Conservation (phyloP, 2,113 vertebrate genomes). For the Upupa epops region DNA sequence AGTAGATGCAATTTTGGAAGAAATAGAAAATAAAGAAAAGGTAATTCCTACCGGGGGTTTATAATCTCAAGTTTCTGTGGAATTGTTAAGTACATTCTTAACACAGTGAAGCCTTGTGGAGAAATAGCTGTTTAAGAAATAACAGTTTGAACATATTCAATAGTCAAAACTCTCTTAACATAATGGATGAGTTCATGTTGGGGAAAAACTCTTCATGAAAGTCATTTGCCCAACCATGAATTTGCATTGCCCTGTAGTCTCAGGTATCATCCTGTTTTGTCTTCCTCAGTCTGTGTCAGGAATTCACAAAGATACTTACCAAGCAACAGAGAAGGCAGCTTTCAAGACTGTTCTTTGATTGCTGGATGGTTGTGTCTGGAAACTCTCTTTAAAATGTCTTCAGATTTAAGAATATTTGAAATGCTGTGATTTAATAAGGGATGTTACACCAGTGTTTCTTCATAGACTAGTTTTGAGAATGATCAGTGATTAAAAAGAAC, state of each 20-base stretch:
- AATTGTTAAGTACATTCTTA: background rate
- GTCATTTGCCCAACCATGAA: background rate
- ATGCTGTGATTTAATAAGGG: background rate
- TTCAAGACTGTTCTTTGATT: background rate
- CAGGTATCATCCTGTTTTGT: background rate
- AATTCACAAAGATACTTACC: background rate
- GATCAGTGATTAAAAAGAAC: background rate
- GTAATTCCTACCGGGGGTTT: constrained; percentile 36
- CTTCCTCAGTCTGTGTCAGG: background rate
- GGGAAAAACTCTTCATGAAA: background rate
- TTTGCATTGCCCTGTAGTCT: background rate
- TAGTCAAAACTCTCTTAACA: background rate
- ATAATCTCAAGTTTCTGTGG: background rate
- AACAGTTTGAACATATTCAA: background rate
- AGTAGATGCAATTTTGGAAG: constrained; percentile 84
- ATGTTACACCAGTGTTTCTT: background rate
- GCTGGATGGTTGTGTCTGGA: background rate
- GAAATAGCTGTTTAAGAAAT: background rate
- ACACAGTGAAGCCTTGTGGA: background rate
- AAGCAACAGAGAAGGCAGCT: background rate
- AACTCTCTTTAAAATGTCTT: background rate
- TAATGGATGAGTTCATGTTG: constrained; percentile 16
- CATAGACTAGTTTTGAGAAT: background rate
- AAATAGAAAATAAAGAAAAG: constrained; percentile 76
- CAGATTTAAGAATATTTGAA: background rate